phyloP scores from a whole-genome alignment of 2,888 invertebrate species.

The Polietes domitor region DNA sequence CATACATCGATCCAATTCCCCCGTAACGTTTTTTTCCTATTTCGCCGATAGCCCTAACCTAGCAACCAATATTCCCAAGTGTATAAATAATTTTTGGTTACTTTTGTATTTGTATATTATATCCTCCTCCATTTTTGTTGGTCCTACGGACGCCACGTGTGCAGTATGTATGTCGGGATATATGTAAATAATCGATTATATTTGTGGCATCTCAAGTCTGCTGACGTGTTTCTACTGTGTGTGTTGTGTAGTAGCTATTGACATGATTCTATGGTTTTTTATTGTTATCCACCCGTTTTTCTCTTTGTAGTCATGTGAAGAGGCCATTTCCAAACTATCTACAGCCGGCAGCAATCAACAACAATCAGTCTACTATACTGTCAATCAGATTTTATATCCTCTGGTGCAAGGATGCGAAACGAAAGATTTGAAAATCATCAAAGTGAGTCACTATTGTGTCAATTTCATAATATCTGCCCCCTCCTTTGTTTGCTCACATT shows the following conservation, averaged over 20 bases:
- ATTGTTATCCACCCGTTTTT: conserved; percentile 67
- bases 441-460: conserved; percentile 82
- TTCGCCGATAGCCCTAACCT: not conserved
- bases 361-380: conserved; percentile 92
- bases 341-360: conserved; percentile 89
- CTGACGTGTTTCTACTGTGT: too few relatives aligned
- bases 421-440: conserved; percentile 96
- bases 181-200: conserved; percentile 33
- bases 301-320: conserved; percentile 93
- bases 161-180: not conserved
- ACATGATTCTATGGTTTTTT: conserved; percentile 14
- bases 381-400: conserved; percentile 97
- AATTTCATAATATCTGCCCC: conserved; percentile 10
- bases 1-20: too few relatives aligned
- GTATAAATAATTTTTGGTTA: not conserved
- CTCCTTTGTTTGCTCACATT: not conserved
- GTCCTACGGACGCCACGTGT: not conserved
- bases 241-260: not conserved
- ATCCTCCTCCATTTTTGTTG: not conserved
- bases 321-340: conserved; percentile 94
- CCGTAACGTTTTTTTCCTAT: too few relatives aligned
- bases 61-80: not conserved
- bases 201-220: conserved; percentile 14
- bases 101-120: not conserved
- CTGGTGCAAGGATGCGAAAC: conserved; percentile 98